Evolutionary conservation across 2,797 vertebrate genomes (phyloP).

Genomic region (Oceanodroma leucorhoa): DNA sequence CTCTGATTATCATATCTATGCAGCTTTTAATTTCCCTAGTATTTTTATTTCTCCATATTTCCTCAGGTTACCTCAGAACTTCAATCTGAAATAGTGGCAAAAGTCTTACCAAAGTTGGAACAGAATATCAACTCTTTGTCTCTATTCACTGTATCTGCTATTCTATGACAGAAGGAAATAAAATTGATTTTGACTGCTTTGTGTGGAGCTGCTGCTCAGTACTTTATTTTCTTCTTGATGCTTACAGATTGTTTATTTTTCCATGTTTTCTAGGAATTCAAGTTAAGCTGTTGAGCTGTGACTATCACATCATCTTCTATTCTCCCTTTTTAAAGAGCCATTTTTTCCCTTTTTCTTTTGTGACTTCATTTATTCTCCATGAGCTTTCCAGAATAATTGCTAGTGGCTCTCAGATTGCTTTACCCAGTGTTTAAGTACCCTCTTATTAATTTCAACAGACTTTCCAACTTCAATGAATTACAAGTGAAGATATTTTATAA

Average conservation of each 20-base stretch:
- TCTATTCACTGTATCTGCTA: background rate
- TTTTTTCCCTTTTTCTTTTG: background rate
- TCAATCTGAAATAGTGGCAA: background rate
- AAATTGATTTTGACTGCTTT: background rate
- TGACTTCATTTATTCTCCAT: background rate
- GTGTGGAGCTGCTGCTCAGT: background rate
- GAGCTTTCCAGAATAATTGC: background rate
- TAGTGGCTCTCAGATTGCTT: background rate
- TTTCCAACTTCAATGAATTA: background rate
- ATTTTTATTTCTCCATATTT: background rate
- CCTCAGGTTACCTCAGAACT: background rate
- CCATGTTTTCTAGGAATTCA: background rate
- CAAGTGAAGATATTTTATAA: background rate
- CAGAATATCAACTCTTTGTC: background rate
- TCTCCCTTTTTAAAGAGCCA: background rate
- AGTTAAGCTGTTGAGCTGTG: background rate
- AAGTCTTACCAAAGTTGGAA: background rate
- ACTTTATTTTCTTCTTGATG: background rate
- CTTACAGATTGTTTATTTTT: background rate
- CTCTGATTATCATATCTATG: background rate
- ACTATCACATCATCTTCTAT: background rate
- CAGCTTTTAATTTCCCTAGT: background rate
- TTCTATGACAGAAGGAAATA: background rate
- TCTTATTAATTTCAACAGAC: background rate
- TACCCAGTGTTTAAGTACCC: background rate